Evolutionary conservation across 1,140 invertebrate genomes (phyloP).

Genomic region (Drosophila kohkoa): DNA sequence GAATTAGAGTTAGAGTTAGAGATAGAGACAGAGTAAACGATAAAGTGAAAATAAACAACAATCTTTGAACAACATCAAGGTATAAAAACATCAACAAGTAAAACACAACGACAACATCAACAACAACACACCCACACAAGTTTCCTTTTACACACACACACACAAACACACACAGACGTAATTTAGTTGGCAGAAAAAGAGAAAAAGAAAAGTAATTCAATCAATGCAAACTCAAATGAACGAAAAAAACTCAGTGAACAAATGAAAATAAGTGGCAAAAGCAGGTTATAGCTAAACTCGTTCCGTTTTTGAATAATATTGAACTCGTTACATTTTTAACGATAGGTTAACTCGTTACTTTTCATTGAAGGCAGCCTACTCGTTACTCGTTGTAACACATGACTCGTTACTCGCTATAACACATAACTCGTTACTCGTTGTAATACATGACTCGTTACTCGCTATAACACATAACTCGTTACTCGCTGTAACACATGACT

Average conservation of each 20-base stretch:
- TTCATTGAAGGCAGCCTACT: slow-evolving; percentile 1
- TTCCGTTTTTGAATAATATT: background rate
- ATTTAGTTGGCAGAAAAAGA: slow-evolving; percentile 15
- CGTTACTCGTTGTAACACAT: slow-evolving; percentile 10
- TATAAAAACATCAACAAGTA: slow-evolving; percentile 54
- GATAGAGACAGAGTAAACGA: slow-evolving; percentile 39
- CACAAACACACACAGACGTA: slow-evolving; percentile 5
- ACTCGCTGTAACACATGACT: background rate
- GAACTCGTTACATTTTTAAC: no score
- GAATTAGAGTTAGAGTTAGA: slow-evolving; percentile 34
- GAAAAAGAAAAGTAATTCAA: slow-evolving; percentile 1
- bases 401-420: background rate
- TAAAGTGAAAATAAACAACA: slow-evolving; percentile 60
- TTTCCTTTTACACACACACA: slow-evolving; percentile 8
- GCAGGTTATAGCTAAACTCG: background rate
- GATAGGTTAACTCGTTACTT: background rate
- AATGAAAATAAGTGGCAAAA: slow-evolving; percentile 1
- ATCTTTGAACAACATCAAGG: slow-evolving; percentile 63
- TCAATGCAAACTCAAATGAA: background rate
- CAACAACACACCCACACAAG: slow-evolving; percentile 34
- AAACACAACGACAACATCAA: slow-evolving; percentile 55
- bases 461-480: background rate
- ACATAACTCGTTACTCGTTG: background rate
- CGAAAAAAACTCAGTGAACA: background rate
- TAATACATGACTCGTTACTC: background rate